phyloP scores from a whole-genome alignment of 2,797 vertebrate genomes.

The Hoplostethus atlanticus region DNA sequence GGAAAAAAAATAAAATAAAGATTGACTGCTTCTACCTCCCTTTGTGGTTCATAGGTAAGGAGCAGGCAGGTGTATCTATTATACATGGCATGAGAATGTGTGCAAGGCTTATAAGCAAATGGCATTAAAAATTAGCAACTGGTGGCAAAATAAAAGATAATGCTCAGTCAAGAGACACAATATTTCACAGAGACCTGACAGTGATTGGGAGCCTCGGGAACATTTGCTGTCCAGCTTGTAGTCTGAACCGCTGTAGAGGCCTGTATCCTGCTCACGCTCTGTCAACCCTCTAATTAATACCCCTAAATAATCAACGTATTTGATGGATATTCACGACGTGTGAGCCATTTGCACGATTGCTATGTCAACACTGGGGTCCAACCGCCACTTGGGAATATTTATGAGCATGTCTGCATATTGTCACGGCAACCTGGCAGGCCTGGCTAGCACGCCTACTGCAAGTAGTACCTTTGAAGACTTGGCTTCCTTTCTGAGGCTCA shows the following conservation, averaged over 20 bases:
- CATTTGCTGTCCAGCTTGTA: conserved; percentile 24
- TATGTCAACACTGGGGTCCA: conserved; percentile 47
- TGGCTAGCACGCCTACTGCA: neutral
- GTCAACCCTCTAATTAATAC: conserved; percentile 15
- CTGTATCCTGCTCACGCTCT: conserved; percentile 15
- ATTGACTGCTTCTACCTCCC: conserved; percentile 2
- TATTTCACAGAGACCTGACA: conserved; percentile 4
- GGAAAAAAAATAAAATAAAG: conserved; percentile 19
- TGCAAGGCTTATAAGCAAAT: conserved; percentile 10
- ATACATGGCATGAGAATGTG: neutral
- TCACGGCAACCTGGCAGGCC: conserved; percentile 38
- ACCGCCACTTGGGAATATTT: conserved; percentile 58
- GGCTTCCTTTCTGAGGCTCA: conserved; percentile 22
- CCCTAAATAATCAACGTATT: conserved; percentile 34
- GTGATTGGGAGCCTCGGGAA: conserved; percentile 1
- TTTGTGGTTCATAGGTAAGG: conserved; percentile 2
- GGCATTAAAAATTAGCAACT: conserved; percentile 19
- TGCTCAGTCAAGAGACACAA: conserved; percentile 1
- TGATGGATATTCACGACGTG: conserved; percentile 42
- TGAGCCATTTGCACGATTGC: conserved; percentile 54
- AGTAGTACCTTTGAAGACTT: conserved; percentile 25
- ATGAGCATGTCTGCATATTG: conserved; percentile 50
- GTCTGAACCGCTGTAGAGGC: conserved; percentile 10
- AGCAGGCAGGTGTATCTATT: conserved; percentile 6
- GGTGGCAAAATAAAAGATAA: conserved; percentile 10